Evolutionary conservation across 2,888 invertebrate genomes (phyloP), one percentile per base, ranked within the genome.

Genomic region (Meiosimyza decipiens): DNA sequence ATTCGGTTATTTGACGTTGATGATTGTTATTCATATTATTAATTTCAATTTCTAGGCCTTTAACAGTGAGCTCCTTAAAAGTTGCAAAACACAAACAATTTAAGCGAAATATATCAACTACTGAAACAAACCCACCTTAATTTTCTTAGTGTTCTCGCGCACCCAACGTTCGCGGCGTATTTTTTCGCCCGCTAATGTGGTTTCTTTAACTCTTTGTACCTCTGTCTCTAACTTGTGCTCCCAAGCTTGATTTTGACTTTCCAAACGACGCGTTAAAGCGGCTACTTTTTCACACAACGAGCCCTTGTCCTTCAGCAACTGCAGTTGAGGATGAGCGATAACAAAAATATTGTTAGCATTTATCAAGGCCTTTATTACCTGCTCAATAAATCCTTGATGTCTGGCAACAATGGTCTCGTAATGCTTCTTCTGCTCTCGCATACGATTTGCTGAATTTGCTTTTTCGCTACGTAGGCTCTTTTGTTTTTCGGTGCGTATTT

Each of bases 21-120:
- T 94, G 93, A 2, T 92, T 89, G 22, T 91, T 90, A 50, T 93
- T 92, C 92, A 95, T 94, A 79, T 91, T 92, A 33, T 93, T 90
- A 4, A 96, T 89, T 84, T 96, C 95, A 0, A 94, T 92, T 85
- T 95, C 95, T n/a, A 96, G 85, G 0, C 95, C 95, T 88, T 94
- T 95, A 0, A 95, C 93, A 6, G 95, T 95, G 81, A 95, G 88
- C 83, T 95, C 95, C 94, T 91, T 47, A 7, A 65, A 57, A 40
- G 9, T 13, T 28, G 57, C 15, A 16, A 47, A 47, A 28, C 3
- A 28, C 28, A 28, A 15, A 16, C 15, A 15, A 60, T 13, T 59
- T 12, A 28, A 59, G 22, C 3, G 59, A 22, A 2, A 4, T 59
- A 22, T 7, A 28, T 22, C 11, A 28, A 13, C 15, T 13, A n/a